Percentiles rank a stretch among this genome's conserved stretches.
phyloP scores from a whole-genome alignment of 2,888 invertebrate genomes.

The Volucella bombylans region DNA sequence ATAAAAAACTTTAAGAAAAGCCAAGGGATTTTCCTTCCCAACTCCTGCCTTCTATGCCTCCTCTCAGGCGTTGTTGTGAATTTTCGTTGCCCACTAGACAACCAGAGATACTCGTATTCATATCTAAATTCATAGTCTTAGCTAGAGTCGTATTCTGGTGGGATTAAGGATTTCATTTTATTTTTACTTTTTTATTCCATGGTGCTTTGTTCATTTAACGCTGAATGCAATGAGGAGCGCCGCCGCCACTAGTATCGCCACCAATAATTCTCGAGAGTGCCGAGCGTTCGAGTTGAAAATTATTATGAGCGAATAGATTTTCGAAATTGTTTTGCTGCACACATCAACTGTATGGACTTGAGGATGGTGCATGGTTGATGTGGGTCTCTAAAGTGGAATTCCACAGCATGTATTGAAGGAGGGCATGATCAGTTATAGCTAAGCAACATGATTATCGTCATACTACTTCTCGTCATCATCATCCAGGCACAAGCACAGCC shows the following conservation, averaged over 20 bases:
- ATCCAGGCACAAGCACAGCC: background rate
- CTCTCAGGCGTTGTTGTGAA: background rate
- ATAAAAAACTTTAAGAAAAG: constrained; percentile 44
- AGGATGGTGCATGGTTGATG: constrained; percentile 31
- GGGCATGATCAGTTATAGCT: constrained; percentile 48
- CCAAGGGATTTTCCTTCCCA: constrained; percentile 41
- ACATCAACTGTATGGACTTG: background rate
- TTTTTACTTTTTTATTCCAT: constrained; percentile 43
- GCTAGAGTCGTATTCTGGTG: constrained; percentile 50
- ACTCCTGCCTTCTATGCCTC: constrained; percentile 10
- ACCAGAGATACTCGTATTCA: constrained; percentile 38
- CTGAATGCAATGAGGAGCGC: constrained; percentile 76
- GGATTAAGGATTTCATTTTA: constrained; percentile 66
- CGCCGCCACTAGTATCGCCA: background rate
- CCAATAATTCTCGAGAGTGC: constrained; percentile 63
- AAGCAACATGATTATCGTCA: constrained; percentile 53
- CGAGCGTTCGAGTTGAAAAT: constrained; percentile 72
- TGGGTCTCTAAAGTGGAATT: constrained; percentile 64
- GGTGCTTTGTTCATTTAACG: constrained; percentile 75
- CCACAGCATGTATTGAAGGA: constrained; percentile 54
- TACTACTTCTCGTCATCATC: constrained; percentile 65
- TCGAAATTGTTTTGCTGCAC: constrained; percentile 63
- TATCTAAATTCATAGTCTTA: constrained; percentile 13
- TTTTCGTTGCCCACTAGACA: background rate
- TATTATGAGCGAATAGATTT: constrained; percentile 74